Evolutionary conservation across 2,113 vertebrate species (phyloP).

Genomic region (Falcunculus frontatus): DNA sequence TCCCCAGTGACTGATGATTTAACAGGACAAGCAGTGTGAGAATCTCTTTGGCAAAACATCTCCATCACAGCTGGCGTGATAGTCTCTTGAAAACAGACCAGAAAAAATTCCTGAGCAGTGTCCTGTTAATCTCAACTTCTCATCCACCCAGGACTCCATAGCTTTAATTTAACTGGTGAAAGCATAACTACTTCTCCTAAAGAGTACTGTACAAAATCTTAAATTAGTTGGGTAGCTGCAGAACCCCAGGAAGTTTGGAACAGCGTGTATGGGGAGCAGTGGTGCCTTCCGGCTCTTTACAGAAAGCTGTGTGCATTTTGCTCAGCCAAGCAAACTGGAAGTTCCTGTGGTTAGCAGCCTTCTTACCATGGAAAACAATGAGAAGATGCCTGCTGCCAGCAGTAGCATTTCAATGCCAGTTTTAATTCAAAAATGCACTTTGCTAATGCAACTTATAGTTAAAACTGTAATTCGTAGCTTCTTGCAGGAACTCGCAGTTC

Average conservation of each 20-base stretch:
- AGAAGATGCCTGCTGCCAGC: slow-evolving; percentile 42
- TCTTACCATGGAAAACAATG: slow-evolving; percentile 24
- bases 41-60: neutral
- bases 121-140: neutral
- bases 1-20: neutral
- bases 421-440: slow-evolving; percentile 26
- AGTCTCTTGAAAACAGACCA: neutral
- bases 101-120: neutral
- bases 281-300: slow-evolving; percentile 49
- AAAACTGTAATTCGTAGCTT: neutral
- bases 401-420: slow-evolving; percentile 1
- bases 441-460: neutral
- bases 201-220: slow-evolving; percentile 9
- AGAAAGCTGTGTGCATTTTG: slow-evolving; percentile 23
- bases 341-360: slow-evolving; percentile 35
- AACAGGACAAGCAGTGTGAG: neutral
- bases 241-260: slow-evolving; percentile 20
- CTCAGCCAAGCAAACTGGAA: slow-evolving; percentile 52
- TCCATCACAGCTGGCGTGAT: neutral
- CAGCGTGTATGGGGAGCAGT: neutral
- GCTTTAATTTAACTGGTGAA: neutral
- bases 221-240: neutral
- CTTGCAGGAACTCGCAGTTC: neutral
- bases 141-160: neutral
- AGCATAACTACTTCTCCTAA: neutral